Base-by-base conservation (phyloP, 2,797 vertebrate genomes). In the Enteromius afrohamiltoni region DNA sequence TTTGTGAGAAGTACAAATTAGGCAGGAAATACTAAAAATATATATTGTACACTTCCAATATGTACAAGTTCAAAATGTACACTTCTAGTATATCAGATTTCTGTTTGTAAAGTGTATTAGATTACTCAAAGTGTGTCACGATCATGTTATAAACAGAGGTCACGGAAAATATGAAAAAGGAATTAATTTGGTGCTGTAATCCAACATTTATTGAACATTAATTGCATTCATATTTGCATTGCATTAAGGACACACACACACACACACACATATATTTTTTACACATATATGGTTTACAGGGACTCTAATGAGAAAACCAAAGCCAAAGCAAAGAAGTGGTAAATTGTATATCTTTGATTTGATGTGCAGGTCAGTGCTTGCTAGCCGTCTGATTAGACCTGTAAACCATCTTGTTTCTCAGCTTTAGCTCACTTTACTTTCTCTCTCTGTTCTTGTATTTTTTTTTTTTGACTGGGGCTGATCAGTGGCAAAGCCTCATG, bases 381-480 rank as follows among this genome's bases (percentile, higher is more conserved):
- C 69, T 79, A 51, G 17, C 4, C 23, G 75, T 78, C 74, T 84
- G 69, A 82, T 77, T 77, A 62, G 49, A 34, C 34, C 23, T 6
- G 13, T 80, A 23, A 76, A 76, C 10, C 58, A 51, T 82, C 60
- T 60, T 34, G 45, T 65, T 23, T 51, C 21, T 64, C 6, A 42
- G 17, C 49, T 23, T 47, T 37, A 69, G 26, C 40, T 62, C 42
- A 62, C 31, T n/a, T 78, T 60, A 60, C 26, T 51, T 19, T 78
- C 47, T 73, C n/a, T 71, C 26, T 23, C 6, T 51, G 42, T 37
- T 69, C 55, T 16, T 68, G 51, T 5, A 6, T 37, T 37, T 37
- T 77, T 73, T 68, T 77, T 70, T 68, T 93, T 89, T 85, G 83
- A 87, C 83, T 29, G 26, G 2, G 21, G 37, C 42, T 47, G 75